phyloP scores from a whole-genome alignment of 2,888 invertebrate species.

The Tethea ocularis region DNA sequence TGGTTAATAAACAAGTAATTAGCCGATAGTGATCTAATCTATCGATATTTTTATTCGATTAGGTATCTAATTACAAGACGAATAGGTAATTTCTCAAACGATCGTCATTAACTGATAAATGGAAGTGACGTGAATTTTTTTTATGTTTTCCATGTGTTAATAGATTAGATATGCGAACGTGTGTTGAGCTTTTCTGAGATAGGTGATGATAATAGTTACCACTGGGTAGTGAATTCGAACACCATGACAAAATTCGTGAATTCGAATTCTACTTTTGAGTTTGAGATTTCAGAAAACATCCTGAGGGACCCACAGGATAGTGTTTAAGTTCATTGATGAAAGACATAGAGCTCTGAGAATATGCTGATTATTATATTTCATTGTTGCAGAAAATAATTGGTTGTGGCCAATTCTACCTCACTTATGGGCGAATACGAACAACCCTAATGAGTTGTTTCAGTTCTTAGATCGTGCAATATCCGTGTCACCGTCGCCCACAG shows the following conservation, averaged over 20 bases:
- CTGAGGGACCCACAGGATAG: no score
- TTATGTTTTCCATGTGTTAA: no score
- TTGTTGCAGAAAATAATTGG: conserved; percentile 82
- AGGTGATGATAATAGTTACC: no score
- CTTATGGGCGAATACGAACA: conserved; percentile 85
- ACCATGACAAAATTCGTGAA: no score
- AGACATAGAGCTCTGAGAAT: no score
- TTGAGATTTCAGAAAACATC: no score
- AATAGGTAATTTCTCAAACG: background rate
- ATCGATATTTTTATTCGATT: background rate
- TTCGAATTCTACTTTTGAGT: no score
- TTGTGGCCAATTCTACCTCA: conserved; percentile 86
- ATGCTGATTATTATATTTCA: background rate
- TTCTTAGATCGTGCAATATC: conserved; percentile 71
- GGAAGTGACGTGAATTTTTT: no score
- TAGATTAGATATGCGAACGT: background rate
- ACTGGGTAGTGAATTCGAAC: no score
- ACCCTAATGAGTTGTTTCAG: conserved; percentile 58
- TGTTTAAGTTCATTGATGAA: no score
- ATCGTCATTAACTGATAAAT: background rate
- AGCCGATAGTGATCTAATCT: background rate
- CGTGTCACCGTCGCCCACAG: conserved; percentile 64
- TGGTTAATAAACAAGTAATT: background rate
- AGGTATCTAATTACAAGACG: background rate
- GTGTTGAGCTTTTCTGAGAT: no score